These are phyloP conservation scores for Amitus sp. DNA, from an alignment of 2,888 invertebrate genomes.

Conservation along the genomic window DNA sequence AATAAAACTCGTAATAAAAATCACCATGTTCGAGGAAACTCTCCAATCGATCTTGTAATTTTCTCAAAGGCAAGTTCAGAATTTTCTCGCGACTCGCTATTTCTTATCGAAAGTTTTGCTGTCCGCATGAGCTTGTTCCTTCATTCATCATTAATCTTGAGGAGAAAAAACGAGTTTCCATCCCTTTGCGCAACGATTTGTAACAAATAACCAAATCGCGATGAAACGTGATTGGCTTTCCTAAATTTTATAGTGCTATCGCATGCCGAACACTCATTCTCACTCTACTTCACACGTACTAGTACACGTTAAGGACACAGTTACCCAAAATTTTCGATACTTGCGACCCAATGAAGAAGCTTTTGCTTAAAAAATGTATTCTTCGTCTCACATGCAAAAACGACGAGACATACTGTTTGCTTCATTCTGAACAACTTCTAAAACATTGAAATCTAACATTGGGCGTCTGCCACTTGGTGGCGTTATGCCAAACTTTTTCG, in stretches of 20 bases:
- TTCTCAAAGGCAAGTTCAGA: no score
- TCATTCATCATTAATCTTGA: conserved; percentile 26
- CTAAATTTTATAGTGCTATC: no score
- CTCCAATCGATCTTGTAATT: no score
- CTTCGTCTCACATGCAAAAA: conserved; percentile 19
- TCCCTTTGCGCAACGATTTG: conserved; percentile 46
- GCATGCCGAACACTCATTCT: conserved; percentile 22
- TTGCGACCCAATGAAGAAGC: conserved; percentile 33
- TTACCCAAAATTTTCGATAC: conserved; percentile 25
- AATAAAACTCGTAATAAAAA: no score
- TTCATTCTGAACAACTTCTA: no score
- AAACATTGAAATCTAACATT: no score
- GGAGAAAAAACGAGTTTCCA: conserved; percentile 30
- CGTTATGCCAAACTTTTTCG: no score
- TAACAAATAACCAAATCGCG: conserved; percentile 43
- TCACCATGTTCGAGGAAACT: neutral
- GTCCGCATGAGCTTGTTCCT: no score
- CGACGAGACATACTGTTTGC: no score
- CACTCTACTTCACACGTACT: neutral
- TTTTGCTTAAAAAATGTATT: conserved; percentile 26
- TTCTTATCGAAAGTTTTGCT: neutral
- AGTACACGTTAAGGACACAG: conserved; percentile 3
- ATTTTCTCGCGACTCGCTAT: no score
- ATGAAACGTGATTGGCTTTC: conserved; percentile 24
- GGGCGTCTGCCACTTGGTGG: no score